Percentiles rank a stretch among this genome's conserved stretches.
These are phyloP conservation scores for Labia minor DNA, from an alignment of 2,888 invertebrate genomes.

Conservation along the genomic window DNA sequence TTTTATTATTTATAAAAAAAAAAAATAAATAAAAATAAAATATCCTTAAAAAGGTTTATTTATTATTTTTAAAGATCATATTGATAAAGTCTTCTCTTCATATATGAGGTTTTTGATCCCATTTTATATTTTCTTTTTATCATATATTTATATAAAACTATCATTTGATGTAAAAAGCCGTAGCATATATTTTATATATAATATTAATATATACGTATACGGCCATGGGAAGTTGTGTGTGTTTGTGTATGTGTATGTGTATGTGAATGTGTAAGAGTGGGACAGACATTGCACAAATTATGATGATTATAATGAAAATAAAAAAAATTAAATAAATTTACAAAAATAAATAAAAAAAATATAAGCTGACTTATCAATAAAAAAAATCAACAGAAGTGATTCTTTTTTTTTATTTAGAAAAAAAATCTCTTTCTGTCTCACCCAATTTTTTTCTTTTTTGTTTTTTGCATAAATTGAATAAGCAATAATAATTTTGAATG, in stretches of 20 bases:
- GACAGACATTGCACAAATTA: constrained; percentile 4
- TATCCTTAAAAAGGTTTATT: background rate
- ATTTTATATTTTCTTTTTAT: constrained; percentile 13
- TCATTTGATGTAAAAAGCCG: background rate
- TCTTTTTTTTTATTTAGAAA: too few relatives aligned
- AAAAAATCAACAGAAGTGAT: constrained; percentile 18
- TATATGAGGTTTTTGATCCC: constrained; percentile 13
- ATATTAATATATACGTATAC: too few relatives aligned
- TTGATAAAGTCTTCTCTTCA: background rate
- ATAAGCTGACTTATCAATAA: constrained; percentile 16
- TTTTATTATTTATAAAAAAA: too few relatives aligned
- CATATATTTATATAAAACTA: background rate
- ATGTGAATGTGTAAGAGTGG: background rate
- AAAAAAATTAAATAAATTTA: constrained; percentile 3
- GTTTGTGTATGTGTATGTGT: too few relatives aligned
- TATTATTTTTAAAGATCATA: background rate
- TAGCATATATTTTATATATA: too few relatives aligned
- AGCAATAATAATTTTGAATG: constrained; percentile 21
- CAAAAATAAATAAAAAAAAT: constrained; percentile 16
- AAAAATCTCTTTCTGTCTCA: constrained; percentile 23
- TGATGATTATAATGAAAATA: background rate
- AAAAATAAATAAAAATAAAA: too few relatives aligned
- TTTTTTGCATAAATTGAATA: constrained; percentile 21
- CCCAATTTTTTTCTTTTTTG: too few relatives aligned
- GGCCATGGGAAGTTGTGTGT: too few relatives aligned